Evolutionary conservation across 2,113 vertebrate species (phyloP), one percentile per base, ranked within the genome.

Genomic region (Menura novaehollandiae): DNA sequence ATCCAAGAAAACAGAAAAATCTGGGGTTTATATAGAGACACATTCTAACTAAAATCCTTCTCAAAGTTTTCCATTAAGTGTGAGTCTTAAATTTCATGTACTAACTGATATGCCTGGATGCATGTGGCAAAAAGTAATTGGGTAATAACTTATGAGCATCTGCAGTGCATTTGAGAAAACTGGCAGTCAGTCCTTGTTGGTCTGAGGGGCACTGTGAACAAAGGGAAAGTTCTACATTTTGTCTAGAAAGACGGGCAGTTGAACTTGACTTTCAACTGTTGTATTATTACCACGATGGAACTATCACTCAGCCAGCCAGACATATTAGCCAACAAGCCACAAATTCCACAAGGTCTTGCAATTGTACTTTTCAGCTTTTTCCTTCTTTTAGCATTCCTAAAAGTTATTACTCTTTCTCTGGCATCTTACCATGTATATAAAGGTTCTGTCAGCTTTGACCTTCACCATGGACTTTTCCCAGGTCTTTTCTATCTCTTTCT

Each of bases 391-490:
- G 37, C 47, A 86, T 92, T 88, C 76, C 77, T 85, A 37, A 91
- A 96, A 97, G 69, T 92, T 97, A 92, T 85, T 93, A 73, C 77
- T 79, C 76, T 91, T 88, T 60, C 30, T 27, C 69, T 88, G 83
- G 62, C 93, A 73, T 75, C 85, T 91, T 95, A 82, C 74, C 90
- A 91, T 2, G 5, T 93, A 76, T 72, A 82, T 90, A 91, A 90
- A 91, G 59, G 58, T 84, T 91, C 89, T 96, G 93, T 86, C 94
- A 94, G 82, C 46, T 93, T 87, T 96, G 93, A 96, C 93, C 88
- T 95, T 97, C 94, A 91, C 63, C 66, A 13, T 20, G 27, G 80
- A 73, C 69, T 92, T 95, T 90, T 89, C 66, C 43, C 58, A 67
- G 53, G 43, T 94, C 83, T 81, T 55, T 92, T 91, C 69, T 88